Evolutionary conservation across 2,113 vertebrate species (phyloP), one percentile per base, ranked within the genome.

Genomic region (Melanerpes formicivorus): DNA sequence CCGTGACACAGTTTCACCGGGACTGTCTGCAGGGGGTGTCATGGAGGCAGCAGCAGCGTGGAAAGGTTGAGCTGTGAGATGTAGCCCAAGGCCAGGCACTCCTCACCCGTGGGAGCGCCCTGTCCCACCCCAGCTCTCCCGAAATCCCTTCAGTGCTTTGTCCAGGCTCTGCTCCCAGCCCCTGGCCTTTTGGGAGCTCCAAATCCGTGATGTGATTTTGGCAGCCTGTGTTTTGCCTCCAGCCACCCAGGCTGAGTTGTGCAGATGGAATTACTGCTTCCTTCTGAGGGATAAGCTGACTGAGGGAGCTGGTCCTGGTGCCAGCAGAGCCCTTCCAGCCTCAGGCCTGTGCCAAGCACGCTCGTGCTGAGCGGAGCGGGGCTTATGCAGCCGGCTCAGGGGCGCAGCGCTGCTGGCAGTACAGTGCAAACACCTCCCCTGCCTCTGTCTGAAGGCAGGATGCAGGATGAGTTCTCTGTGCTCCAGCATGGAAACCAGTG

Each of bases 11-110:
- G 75, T 87, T 89, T 82, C 60, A 22, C 1, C 0, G 6, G 29
- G 48, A 25, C 10, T 10, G 0, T 8, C 25, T 10, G 26, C 13
- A 73, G 32, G 12, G 22, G 3, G 48, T 22, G 67, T 66, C 14
- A 44, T 2, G 18, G 23, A 40, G 67, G n/a, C 0, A 2, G 4
- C 0, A 59, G 58, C 1, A 42, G 74, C 3, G 0, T 7, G 7
- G 23, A 19, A 76, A 42, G 1, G 1, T 27, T 4, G 8, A 69
- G 74, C 18, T 7, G 2, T 26, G 55, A 66, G 16, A 37, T 42
- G 7, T 10, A 70, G 55, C 74, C 65, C 59, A 72, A 32, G 67
- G 26, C 13, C 50, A 40, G 81, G 60, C 71, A 63, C 60, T 74
- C 71, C 60, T 30, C 10, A 21, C 14, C 44, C 12, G 15, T 1